Evolutionary conservation across 2,888 invertebrate genomes (phyloP), one percentile per base, ranked within the genome.

Genomic region (Craniophora ligustri): DNA sequence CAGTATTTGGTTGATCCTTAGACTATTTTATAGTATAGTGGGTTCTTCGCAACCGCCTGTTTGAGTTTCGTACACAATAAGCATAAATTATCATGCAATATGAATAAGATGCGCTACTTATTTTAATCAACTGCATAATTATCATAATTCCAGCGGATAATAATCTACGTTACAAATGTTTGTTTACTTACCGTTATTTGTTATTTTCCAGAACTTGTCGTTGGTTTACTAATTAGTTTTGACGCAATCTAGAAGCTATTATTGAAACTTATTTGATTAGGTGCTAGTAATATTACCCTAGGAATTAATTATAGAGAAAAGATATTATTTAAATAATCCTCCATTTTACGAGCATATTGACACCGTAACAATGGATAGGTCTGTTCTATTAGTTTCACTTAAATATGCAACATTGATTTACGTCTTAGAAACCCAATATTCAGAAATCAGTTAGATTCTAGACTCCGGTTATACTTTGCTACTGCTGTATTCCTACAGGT

Each of bases 61-160:
- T 11, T 32, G 42, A 39, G 30, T 14, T 15, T 26, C 19, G 19
- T 10, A 45, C 21, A 26, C 32, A 34, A 32, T 51, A 1, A 36
- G 35, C 50, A 38, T 42, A 38, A 16, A 38, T 51, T 42, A 51
- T 31, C 28, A 32, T 44, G 18, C 28, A 40, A 19, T 26, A 26
- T 47, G 34, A 54, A 23, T 30, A 62, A 41, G 63, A 61, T 62
- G 30, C n/a, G 26, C 26, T 26, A 26, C 26, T 26, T 47, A 2
- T 15, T 39, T 0, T 42, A 30, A 11, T 39, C 23, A 55, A 30
- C 48, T 42, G 56, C 38, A 48, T 62, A 55, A 42, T 55, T 62
- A 61, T 32, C 45, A 28, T 45, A 32, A 8, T 30, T 28, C 10
- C 38, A 16, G 15, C 5, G 41, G 41, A 54, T 34, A 46, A 42